Base-by-base conservation (phyloP, 2,888 invertebrate species). In the Theretra japonica region DNA sequence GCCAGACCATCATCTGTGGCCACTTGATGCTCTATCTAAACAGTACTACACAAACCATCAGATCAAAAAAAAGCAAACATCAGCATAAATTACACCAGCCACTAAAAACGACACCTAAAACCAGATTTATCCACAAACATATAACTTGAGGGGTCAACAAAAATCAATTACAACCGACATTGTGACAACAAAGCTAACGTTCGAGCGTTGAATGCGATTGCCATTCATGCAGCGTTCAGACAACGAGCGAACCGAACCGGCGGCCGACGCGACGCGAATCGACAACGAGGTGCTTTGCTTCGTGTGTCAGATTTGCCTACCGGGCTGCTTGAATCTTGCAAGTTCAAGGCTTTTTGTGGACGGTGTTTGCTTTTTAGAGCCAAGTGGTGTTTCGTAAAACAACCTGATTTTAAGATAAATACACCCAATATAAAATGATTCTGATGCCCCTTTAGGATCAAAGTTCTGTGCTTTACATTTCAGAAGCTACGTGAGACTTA, bases 111-210 rank as follows among this genome's bases (percentile, higher is more conserved):
- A 15, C 41, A 41, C 41, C 41, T 41, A 41, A 41, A 41, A 53
- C 19, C 53, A n/a, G 53, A 53, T 17, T n/a, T 17, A 53, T 53
- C 53, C 53, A 53, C 53, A 53, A 58, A 72, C 72, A 75, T 72
- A 74, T 73, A 58, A 70, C 56, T 73, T 71, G 48, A 62, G 25
- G 71, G 62, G 65, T 65, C 65, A 65, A 65, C 65, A 65, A 48
- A 62, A 65, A 65, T 48, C 65, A 65, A 65, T 65, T 65, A 65
- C 41, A 62, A 53, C 53, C 65, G 23, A 48, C 48, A 65, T 21
- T 65, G 48, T 48, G 48, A 65, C 65, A 48, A 65, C 48, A 65
- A 41, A 48, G 65, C 19, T 15, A 53, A 17, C 65, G 48, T 65
- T 23, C 48, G 50, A 58, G 68, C 71, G 50, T 50, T 41, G 41